Base-by-base conservation (phyloP, 1,140 invertebrate species). In the Drosophila arizonae region DNA sequence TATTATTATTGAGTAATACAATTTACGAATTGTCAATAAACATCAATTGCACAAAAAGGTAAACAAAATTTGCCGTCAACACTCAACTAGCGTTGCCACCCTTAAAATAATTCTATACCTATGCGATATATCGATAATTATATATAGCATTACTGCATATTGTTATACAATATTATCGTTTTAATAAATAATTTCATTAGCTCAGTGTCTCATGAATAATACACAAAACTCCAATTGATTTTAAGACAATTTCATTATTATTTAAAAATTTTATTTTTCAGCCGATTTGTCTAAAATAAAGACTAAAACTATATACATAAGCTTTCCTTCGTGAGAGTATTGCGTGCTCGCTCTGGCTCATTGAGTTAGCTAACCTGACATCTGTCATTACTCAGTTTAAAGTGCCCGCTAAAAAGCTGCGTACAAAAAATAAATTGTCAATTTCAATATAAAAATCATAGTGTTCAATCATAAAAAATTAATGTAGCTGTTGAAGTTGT, bases 291-390 rank as follows among this genome's bases (percentile, higher is more conserved):
- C 13, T 17, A 46, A 21, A 30, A 46, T 11, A 48, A 11, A 13
- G 15, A 11, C 26, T 55, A 15, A 4, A 11, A 26, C 30, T 30
- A 67, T 62, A 52, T 57, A 45, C 61, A 64, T 48, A 52, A 15
- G 62, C 48, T 65, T 36, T 58, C 54, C 41, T 17, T 10, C 39
- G 41, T 36, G n/a, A 10, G 57, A 66, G 46, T 74, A 77, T 54
- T 48, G 70, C 72, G 61, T 26, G 36, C 74, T 81, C 79, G 15
- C 56, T 81, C 67, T 58, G 13, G 56, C 76, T 30, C 76, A 75
- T 48, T 43, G 36, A 39, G 39, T 6, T 17, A 39, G 13, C 24
- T 17, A 33, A 62, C 43, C 55, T 60, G 39, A 41, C 46, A 48
- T 66, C 69, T 58, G 54, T 66, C 21, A 30, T 13, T 57, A 28